Evolutionary conservation across 2,888 invertebrate species (phyloP), one percentile per base, ranked within the genome.

Genomic region (Macrophya alboannulata): DNA sequence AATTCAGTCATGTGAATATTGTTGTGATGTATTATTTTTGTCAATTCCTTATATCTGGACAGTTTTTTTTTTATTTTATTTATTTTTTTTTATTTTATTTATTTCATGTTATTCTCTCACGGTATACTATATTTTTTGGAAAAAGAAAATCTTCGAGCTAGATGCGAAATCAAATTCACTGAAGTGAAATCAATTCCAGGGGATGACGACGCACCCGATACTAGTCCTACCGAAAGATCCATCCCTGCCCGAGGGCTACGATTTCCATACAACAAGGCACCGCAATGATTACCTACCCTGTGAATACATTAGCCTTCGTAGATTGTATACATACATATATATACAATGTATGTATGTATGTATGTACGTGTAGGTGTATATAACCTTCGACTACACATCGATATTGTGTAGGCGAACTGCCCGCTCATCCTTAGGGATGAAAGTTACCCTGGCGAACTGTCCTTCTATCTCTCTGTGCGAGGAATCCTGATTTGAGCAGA

Each of bases 221-320:
- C 85, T 86, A 82, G 85, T 86, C 79, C 65, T 86, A 85, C 87
- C 85, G 86, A 88, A 87, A 88, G 87, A 90, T 89, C 88, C 88
- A 88, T 90, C 88, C 87, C 86, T 86, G 88, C 88, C 87, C 87
- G 81, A 62, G 85, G 86, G 87, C 87, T 86, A 86, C 86, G 89
- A 91, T 90, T 90, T 90, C 89, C 90, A 90, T 90, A 90, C 88
- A 90, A 90, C 89, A 89, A 90, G 90, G 88, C 88, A 91, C 90
- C 89, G 89, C 89, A 89, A 90, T 90, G 89, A 90, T 90, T 90
- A 88, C 89, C 88, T 90, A 88, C 89, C 88, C 86, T 87, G 87
- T 86, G 90, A 91, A 91, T 90, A 90, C 88, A 90, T 91, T 91
- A 90, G 88, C 89, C 88, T 87, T 88, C 90, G 85, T 87, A 55